Evolutionary conservation across 2,113 vertebrate genomes (phyloP), one percentile per base, ranked within the genome.

Genomic region (Labrus mixtus): DNA sequence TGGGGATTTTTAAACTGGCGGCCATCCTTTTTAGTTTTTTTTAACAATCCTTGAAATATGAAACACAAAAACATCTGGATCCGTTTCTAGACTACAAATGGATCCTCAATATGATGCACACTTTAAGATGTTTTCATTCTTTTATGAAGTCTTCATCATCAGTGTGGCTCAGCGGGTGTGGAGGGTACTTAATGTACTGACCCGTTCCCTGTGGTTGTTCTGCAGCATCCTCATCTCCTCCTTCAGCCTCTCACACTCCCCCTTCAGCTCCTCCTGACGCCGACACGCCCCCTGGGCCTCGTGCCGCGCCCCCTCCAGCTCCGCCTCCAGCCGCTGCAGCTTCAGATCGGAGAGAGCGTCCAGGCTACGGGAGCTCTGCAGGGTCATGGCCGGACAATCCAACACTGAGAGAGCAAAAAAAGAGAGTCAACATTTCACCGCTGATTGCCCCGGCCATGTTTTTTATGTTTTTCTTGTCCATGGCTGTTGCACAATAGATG

Each of bases 261-360:
- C 95, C 85, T 98, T 97, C 61, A 97, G 93, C 25, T 98, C 97
- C 83, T 96, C 96, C 70, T 98, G 97, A 0, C 97, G 94, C 84
- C 94, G 97, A 87, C 97, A 97, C 0, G 96, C 96, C 0, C 95
- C 96, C 78, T 96, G 96, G 16, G 91, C 94, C 85, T 97, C 96
- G 13, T 96, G 95, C 62, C 96, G 92, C 0, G 95, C 96, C 36
- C 96, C 97, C 84, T 98, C 97, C 58, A 98, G 94, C 85, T 97
- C 96, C 0, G 96, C 97, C 86, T 98, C 97, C 79, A 98, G 87
- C 6, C 93, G 87, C 84, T 95, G 93, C 15, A 95, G 89, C 84
- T 95, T 95, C 77, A 96, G 90, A 76, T 96, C 95, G 0, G 95
- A 93, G 22, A 95, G 93, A 3, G 94, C 71, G 67, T 95, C 94